Evolutionary conservation across 1,140 invertebrate species (phyloP), one percentile per base, ranked within the genome.

Genomic region (Aphidius ervi): DNA sequence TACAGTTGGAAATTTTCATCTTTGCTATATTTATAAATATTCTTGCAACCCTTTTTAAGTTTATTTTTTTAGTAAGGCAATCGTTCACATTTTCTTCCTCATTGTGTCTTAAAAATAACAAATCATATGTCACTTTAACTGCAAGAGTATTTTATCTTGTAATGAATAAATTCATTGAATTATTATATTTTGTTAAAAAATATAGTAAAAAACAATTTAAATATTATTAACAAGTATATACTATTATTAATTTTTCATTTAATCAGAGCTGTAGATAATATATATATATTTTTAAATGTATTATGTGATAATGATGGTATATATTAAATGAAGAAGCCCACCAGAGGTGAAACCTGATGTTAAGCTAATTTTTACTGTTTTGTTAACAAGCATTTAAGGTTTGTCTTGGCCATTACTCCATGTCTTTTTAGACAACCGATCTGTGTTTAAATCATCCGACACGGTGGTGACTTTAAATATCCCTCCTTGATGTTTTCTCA

Each of bases 361-460:
- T 56, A 72, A 70, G 75, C 76, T 79, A 78, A 79, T 79, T 78
- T 70, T 73, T 71, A 78, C 71, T 79, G 76, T 78, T 79, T 79
- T 72, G 75, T 79, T 75, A 78, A 73, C 77, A 79, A 79, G 76
- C 77, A 79, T 79, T 78, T 78, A 73, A 77, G 75, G 77, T 79
- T 79, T 79, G 74, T 79, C 75, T 79, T 79, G 76, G 77, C 76
- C 69, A 72, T 77, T 72, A 72, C 74, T 76, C 64, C 72, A 75
- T 79, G 75, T 77, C 77, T 78, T 79, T 31, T 79, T 78, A 79
- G 77, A 77, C 74, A 78, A 75, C 72, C 73, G 75, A 78, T 79
- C 76, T 79, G 76, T 78, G 72, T 74, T 78, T 74, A 71, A 70
- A 78, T 70, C 69, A 77, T 78, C 77, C 71, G 73, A 75, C 77